These are phyloP conservation scores for Triops longicaudatus DNA, from an alignment of 1,140 invertebrate genomes.

Conservation along the genomic window DNA sequence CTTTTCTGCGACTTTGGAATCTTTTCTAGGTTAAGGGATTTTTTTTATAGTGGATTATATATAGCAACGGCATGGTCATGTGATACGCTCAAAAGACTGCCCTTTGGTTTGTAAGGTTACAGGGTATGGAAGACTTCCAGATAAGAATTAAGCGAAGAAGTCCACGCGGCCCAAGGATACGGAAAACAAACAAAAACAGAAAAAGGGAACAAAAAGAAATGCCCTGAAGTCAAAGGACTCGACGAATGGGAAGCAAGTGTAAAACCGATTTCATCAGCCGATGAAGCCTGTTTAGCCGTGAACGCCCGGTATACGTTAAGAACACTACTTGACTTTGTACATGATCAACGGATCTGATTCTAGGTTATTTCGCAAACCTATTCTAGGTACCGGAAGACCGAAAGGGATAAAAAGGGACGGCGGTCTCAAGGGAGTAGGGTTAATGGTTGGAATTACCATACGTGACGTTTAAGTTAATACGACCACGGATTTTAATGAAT, in stretches of 20 bases:
- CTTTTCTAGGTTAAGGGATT: neutral
- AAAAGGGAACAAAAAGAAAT: neutral
- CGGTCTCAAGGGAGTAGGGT: too few relatives aligned
- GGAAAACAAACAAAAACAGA: neutral
- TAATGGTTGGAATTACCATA: too few relatives aligned
- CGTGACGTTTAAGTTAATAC: too few relatives aligned
- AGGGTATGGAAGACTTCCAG: neutral
- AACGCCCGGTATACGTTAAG: too few relatives aligned
- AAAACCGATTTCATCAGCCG: too few relatives aligned
- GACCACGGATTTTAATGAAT: too few relatives aligned
- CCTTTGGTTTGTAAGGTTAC: neutral
- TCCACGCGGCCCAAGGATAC: neutral
- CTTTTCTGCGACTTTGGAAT: neutral
- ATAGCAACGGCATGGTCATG: neutral
- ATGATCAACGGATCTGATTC: too few relatives aligned
- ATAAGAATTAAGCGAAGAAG: neutral
- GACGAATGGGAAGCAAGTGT: neutral
- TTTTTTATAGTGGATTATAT: neutral
- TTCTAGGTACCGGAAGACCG: too few relatives aligned
- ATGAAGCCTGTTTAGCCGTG: too few relatives aligned
- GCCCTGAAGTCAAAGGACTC: neutral
- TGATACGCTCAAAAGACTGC: neutral
- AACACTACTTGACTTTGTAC: too few relatives aligned
- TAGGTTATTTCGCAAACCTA: too few relatives aligned
- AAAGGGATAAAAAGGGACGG: too few relatives aligned